phyloP scores from a whole-genome alignment of 1,140 invertebrate species.

The Zaprionus tsacasi region DNA sequence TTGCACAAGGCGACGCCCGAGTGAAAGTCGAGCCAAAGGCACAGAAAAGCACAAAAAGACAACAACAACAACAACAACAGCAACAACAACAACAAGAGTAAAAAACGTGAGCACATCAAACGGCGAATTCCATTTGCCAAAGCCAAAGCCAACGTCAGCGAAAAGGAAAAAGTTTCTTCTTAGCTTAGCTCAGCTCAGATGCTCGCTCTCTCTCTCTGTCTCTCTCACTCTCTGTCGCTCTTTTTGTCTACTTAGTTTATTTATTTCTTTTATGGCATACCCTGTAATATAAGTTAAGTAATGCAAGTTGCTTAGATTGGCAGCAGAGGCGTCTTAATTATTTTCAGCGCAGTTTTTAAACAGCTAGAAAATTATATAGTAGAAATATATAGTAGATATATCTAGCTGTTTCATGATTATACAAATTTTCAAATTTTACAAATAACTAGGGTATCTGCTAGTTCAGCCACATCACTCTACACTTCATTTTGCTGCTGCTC shows the following conservation, averaged over 20 bases:
- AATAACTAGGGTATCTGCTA: conserved; percentile 13
- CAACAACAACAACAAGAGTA: background rate
- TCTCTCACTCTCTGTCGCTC: conserved; percentile 20
- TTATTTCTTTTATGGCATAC: conserved; percentile 15
- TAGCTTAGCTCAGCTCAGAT: conserved; percentile 25
- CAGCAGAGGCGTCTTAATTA: background rate
- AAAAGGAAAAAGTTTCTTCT: conserved; percentile 73
- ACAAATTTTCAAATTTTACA: too few species aligned
- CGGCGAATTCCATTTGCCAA: conserved; percentile 77
- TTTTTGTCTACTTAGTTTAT: conserved; percentile 12
- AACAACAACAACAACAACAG: background rate
- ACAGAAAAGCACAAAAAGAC: conserved; percentile 25
- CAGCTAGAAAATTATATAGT: too few species aligned
- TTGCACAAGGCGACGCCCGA: conserved; percentile 81
- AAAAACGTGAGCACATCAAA: conserved; percentile 75
- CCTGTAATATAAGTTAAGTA: background rate
- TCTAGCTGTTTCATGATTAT: too few species aligned
- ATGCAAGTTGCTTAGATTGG: background rate
- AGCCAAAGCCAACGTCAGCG: conserved; percentile 52
- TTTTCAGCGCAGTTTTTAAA: too few species aligned
- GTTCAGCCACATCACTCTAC: background rate
- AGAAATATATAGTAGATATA: too few species aligned
- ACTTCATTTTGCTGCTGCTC: background rate
- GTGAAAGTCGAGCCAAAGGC: conserved; percentile 63
- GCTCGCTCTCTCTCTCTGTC: conserved; percentile 12